phyloP scores from a whole-genome alignment of 2,797 vertebrate genomes.

The Lacerta agilis region DNA sequence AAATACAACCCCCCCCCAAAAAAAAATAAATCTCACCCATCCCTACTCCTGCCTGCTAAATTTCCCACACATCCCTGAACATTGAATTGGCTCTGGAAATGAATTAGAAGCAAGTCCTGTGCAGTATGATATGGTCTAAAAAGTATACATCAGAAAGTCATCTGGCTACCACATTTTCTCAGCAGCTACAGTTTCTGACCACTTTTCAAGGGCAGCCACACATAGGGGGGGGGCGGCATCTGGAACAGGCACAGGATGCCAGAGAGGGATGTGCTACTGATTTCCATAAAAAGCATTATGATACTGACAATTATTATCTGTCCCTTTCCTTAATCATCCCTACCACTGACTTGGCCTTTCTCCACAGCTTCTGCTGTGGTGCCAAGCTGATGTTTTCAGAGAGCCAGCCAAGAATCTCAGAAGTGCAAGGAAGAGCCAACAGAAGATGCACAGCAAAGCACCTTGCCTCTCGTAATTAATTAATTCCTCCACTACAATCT shows the following conservation, averaged over 20 bases:
- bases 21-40: no score
- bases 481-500: background rate
- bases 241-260: background rate
- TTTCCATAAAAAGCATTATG: background rate
- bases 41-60: no score
- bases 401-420: background rate
- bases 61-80: no score
- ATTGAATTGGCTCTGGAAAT: no score
- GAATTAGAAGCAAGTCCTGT: no score
- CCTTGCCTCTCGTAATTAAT: background rate
- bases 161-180: background rate
- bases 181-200: background rate
- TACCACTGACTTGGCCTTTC: no score
- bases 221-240: background rate
- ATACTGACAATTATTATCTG: background rate
- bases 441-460: background rate
- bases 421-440: background rate
- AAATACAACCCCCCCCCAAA: no score
- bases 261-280: background rate
- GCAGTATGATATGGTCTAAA: no score
- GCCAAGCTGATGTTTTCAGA: constrained; percentile 6
- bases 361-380: background rate
- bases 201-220: background rate
- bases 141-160: background rate
- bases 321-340: background rate